A percentile compares a stretch with the other conserved stretches of the same genome.
phyloP scores from a whole-genome alignment of 2,888 invertebrate genomes.

The Capitulum mitella region DNA sequence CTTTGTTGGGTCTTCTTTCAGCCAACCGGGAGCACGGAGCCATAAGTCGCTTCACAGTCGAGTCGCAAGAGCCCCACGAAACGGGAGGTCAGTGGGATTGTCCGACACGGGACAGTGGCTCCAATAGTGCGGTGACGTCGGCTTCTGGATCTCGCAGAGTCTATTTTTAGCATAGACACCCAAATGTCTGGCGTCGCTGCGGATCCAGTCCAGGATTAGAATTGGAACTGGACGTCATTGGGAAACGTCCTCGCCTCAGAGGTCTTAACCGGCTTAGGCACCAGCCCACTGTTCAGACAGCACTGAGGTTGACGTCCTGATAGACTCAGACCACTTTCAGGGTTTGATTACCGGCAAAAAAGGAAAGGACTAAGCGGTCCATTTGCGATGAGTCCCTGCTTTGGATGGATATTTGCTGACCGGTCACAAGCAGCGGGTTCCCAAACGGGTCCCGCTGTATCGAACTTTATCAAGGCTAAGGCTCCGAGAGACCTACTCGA shows the following conservation, averaged over 20 bases:
- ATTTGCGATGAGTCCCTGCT: not conserved
- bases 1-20: too few species aligned
- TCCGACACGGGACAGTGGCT: not conserved
- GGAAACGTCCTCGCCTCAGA: too few species aligned
- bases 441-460: not conserved
- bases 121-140: not conserved
- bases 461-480: not conserved
- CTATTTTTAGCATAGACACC: not conserved
- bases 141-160: not conserved
- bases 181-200: not conserved
- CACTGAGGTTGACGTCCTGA: not conserved
- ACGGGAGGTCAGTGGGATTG: not conserved
- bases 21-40: not conserved
- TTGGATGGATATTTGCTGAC: not conserved
- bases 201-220: too few species aligned
- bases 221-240: too few species aligned
- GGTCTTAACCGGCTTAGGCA: too few species aligned
- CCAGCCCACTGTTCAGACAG: too few species aligned
- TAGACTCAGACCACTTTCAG: not conserved
- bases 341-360: not conserved
- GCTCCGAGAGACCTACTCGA: not conserved
- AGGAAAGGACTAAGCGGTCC: not conserved
- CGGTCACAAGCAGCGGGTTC: not conserved
- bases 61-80: not conserved
- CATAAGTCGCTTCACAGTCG: not conserved